phyloP scores from a whole-genome alignment of 2,888 invertebrate species.

The Fragum sueziense region DNA sequence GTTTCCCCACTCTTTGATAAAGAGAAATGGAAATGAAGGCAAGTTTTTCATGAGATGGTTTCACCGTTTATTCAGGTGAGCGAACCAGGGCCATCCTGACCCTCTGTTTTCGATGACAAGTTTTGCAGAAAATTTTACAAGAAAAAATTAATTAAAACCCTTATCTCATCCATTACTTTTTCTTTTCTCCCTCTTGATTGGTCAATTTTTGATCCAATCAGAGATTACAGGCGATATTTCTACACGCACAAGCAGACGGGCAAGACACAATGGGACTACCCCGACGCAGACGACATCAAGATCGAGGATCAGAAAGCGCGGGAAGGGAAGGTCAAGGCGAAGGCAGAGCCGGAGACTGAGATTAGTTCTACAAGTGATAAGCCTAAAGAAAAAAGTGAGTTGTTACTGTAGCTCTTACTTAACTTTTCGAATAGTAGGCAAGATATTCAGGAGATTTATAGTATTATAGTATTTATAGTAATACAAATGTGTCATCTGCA shows the following conservation, averaged over 20 bases:
- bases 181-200: conserved; percentile 56
- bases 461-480: no score
- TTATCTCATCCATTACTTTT: conserved; percentile 47
- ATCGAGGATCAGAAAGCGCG: conserved; percentile 37
- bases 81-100: neutral
- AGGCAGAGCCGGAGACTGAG: conserved; percentile 30
- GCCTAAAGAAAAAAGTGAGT: neutral
- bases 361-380: conserved; percentile 51
- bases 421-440: no score
- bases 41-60: no score
- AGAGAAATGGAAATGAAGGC: no score
- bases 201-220: conserved; percentile 80
- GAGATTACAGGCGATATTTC: conserved; percentile 87
- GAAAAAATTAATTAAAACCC: neutral
- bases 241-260: conserved; percentile 86
- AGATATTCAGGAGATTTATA: no score
- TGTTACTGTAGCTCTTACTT: no score
- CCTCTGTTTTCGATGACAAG: neutral
- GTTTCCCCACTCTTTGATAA: no score
- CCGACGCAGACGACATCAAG: conserved; percentile 64
- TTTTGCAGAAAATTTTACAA: neutral
- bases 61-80: neutral
- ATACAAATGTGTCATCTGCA: no score
- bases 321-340: conserved; percentile 42
- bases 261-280: conserved; percentile 87